Conservation (phyloP, 2,797 vertebrate species). For the Fringilla coelebs region DNA sequence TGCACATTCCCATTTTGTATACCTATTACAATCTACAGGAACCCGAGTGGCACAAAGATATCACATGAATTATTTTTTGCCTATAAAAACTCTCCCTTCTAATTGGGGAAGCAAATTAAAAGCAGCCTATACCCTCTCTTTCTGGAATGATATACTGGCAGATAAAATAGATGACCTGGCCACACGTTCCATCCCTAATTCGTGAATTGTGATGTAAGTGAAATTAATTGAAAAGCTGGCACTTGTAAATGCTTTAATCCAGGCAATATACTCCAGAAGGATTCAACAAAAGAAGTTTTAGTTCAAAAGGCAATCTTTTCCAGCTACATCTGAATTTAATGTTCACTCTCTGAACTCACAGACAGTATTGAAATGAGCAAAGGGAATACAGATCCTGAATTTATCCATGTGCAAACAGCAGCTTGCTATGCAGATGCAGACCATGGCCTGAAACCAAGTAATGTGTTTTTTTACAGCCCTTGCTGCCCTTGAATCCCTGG, state of each 20-base stretch:
- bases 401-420: neutral
- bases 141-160: neutral
- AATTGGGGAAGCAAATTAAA: neutral
- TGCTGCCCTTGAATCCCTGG: neutral
- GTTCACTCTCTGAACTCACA: neutral
- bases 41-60: neutral
- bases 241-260: neutral
- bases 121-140: neutral
- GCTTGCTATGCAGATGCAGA: constrained; percentile 7
- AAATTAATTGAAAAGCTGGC: constrained; percentile 1
- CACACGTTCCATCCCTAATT: neutral
- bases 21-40: neutral
- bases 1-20: neutral
- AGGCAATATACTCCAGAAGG: neutral
- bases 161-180: neutral
- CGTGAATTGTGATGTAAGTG: neutral
- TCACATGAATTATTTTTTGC: neutral
- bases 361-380: neutral
- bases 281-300: neutral
- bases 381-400: neutral
- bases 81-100: neutral
- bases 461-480: neutral
- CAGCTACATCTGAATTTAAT: neutral
- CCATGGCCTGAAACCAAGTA: neutral
- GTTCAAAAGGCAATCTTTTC: constrained; percentile 10